Evolutionary conservation across 2,888 invertebrate species (phyloP), one percentile per base, ranked within the genome.

Genomic region (Eupithecia insigniata): DNA sequence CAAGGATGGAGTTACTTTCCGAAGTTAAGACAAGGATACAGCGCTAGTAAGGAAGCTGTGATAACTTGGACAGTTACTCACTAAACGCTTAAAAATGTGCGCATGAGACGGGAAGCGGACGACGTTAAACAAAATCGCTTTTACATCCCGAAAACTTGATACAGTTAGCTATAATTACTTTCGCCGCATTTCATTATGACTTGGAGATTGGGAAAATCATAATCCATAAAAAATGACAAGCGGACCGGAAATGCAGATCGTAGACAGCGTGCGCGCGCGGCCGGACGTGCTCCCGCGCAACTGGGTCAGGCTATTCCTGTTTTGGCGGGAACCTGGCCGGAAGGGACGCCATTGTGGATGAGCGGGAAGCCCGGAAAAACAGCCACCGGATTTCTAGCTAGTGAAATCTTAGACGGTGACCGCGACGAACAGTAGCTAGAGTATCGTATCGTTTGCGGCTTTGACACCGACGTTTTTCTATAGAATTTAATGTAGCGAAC

Each of bases 241-340:
- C 84, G 83, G 86, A 90, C 90, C 93, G 93, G 93, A 94, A 93
- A 93, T 93, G 93, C 93, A 92, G 90, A 89, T 88, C 86, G 88
- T 84, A 83, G 87, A 84, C 86, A 84, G 86, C 85, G 89, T 82
- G 88, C 85, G 83, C 71, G 73, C 71, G 76, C 84, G 86, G 88
- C 91, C 92, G 93, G 92, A 88, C 85, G 87, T 90, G 91, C 89
- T 90, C 84, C 83, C 89, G 86, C 88, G 90, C 87, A 94, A 92
- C 90, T 94, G 86, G 93, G 93, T 93, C 93, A 93, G 90, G 88
- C 90, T 94, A 94, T 94, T 94, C 93, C 92, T 91, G 92, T 91
- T 93, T 93, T 92, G 94, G 93, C 93, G 93, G 92, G 93, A 94
- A 92, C 92, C 90, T 90, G 92, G 91, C 93, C 94, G 93, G 93